Evolutionary conservation across 1,140 invertebrate species (phyloP).

Genomic region (Atta colombica): DNA sequence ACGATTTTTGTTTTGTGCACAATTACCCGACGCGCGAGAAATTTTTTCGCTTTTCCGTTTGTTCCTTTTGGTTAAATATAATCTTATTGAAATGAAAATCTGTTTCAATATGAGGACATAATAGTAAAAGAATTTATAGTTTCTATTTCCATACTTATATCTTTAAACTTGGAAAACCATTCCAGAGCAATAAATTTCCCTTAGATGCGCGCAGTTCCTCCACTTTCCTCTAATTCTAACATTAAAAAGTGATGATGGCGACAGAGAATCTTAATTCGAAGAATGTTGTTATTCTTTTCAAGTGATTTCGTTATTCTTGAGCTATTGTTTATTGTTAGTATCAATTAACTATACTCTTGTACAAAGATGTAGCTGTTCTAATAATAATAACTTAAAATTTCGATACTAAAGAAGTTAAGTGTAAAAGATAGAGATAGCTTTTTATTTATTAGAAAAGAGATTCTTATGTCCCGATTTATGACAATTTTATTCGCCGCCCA

Average conservation of each 20-base stretch:
- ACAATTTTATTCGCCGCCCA: slow-evolving; percentile 52
- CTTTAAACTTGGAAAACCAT: too few relatives aligned
- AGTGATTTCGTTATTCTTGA: neutral
- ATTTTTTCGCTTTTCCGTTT: too few relatives aligned
- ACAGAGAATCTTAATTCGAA: neutral
- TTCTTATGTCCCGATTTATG: slow-evolving; percentile 68
- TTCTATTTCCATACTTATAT: too few relatives aligned
- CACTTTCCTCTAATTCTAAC: neutral
- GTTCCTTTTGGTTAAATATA: too few relatives aligned
- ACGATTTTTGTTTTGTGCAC: too few relatives aligned
- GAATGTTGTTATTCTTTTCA: neutral
- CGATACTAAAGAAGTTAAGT: neutral
- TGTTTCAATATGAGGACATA: too few relatives aligned
- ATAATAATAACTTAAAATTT: neutral
- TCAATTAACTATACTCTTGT: neutral
- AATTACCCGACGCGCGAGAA: too few relatives aligned
- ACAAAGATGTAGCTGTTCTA: neutral
- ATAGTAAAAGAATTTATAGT: too few relatives aligned
- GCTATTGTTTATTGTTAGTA: neutral
- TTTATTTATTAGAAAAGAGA: slow-evolving; percentile 15
- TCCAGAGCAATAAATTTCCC: too few relatives aligned
- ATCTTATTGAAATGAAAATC: too few relatives aligned
- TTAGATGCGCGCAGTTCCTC: too few relatives aligned
- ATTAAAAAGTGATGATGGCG: neutral
- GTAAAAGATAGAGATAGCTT: neutral